Evolutionary conservation across 2,113 vertebrate species (phyloP).

Genomic region (Telmatochromis sp.): DNA sequence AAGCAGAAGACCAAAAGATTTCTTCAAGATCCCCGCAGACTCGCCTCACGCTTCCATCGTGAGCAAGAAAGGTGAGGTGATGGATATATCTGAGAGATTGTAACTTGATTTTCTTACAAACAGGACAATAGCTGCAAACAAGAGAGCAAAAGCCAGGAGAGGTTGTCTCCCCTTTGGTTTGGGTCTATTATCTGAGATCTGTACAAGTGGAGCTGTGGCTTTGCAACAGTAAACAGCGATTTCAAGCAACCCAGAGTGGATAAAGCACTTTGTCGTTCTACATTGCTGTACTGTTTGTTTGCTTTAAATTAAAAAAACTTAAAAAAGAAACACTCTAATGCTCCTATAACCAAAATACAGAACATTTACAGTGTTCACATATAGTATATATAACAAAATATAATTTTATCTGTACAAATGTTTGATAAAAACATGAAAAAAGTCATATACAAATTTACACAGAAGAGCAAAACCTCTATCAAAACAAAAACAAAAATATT

Average conservation of each 20-base stretch:
- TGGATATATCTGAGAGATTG: slow-evolving; percentile 65
- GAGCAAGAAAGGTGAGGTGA: slow-evolving; percentile 59
- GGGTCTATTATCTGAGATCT: slow-evolving; percentile 48
- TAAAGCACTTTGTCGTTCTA: background rate
- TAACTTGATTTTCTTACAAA: slow-evolving; percentile 69
- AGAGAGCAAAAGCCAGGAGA: slow-evolving; percentile 50
- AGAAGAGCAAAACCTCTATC: background rate
- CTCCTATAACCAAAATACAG: background rate
- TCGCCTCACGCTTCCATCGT: slow-evolving; percentile 45
- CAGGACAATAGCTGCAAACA: slow-evolving; percentile 69
- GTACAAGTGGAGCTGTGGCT: slow-evolving; percentile 47
- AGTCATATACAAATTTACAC: background rate
- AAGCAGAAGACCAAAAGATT: slow-evolving; percentile 65
- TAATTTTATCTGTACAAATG: background rate
- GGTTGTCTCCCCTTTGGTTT: slow-evolving; percentile 66
- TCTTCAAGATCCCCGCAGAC: slow-evolving; percentile 61
- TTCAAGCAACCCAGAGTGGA: slow-evolving; percentile 20
- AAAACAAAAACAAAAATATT: background rate
- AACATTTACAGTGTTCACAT: background rate
- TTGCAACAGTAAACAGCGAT: slow-evolving; percentile 31
- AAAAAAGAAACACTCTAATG: background rate
- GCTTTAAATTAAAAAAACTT: background rate
- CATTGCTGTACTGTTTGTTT: background rate
- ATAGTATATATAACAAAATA: background rate
- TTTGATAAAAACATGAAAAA: background rate